Conservation (phyloP, 2,888 invertebrate species). For the Hypomecis atomaria region DNA sequence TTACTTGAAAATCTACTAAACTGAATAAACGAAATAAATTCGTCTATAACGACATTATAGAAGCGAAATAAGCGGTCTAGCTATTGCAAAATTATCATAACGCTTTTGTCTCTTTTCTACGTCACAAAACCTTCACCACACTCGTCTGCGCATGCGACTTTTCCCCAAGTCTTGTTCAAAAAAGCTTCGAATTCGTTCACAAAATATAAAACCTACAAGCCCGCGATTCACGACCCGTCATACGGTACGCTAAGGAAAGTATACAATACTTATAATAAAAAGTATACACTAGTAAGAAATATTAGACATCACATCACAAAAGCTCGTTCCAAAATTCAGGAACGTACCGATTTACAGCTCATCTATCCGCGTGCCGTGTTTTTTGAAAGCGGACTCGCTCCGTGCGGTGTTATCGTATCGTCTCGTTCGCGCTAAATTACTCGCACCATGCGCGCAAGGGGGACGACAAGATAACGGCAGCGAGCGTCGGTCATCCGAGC, state of each 20-base stretch:
- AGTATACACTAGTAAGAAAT: conserved; percentile 42
- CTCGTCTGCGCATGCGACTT: conserved; percentile 74
- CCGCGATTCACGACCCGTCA: conserved; percentile 47
- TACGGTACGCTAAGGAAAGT: conserved; percentile 38
- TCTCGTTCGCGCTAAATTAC: too few species aligned
- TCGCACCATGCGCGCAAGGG: too few species aligned
- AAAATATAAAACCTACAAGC: conserved; percentile 55
- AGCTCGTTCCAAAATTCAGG: conserved; percentile 72
- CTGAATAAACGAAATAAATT: conserved; percentile 67
- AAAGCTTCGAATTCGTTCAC: conserved; percentile 40
- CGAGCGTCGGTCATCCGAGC: too few species aligned
- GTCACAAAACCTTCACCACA: conserved; percentile 77
- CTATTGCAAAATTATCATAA: conserved; percentile 69
- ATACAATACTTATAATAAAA: conserved; percentile 38
- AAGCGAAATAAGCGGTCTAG: conserved; percentile 77
- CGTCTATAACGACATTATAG: conserved; percentile 68
- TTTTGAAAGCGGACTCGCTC: too few species aligned
- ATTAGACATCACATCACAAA: conserved; percentile 82
- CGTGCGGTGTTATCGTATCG: too few species aligned
- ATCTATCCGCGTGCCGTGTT: neutral
- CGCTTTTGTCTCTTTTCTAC: conserved; percentile 59
- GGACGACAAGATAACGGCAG: too few species aligned
- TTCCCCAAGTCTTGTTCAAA: conserved; percentile 49
- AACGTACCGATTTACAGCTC: conserved; percentile 68
- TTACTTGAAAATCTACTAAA: conserved; percentile 63